Base-by-base conservation (phyloP, 2,113 vertebrate genomes). In the Chascanopsetta lugubris region DNA sequence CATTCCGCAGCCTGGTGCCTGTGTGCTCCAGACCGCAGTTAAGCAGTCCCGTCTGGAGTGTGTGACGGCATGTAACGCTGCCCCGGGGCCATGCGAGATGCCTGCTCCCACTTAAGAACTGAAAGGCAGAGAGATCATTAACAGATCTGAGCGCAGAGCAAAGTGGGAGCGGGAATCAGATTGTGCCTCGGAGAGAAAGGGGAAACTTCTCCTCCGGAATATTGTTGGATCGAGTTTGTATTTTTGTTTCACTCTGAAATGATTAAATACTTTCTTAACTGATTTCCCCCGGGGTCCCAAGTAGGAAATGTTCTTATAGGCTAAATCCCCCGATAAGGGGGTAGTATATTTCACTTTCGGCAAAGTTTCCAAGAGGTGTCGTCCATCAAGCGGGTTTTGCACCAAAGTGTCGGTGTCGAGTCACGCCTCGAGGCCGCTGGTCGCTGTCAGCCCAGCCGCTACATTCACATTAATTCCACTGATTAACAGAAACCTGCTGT, bases 11-110 rank as follows among this genome's bases (percentile, higher is more conserved):
- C 42, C 73, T 66, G 45, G 70, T 82, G 66, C 65, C 72, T 77
- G 75, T 71, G 75, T 29, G 67, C 72, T 84, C 75, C 89, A 91
- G 85, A 90, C 92, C 90, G 70, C 90, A 89, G 85, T 90, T 89
- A 92, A 92, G 83, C 87, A 86, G 84, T 86, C 77, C 90, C 86
- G 88, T 90, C 91, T 92, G 91, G 87, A 83, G 81, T 80, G 79
- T 89, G 89, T 91, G 90, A 91, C 82, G 64, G 85, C 91, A 90
- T 83, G 85, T 82, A 79, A 80, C 45, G 49, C 71, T 72, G 84
- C 89, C 88, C 84, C 12, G 25, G n/a, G 84, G 87, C 89, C 76
- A 67, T 75, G 74, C 49, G 38, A 65, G 51, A 78, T 63, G 89
- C 87, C 90, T 92, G 90, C 80, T 91, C 86, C 87, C 85, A 85